Evolutionary conservation across 1,140 invertebrate species (phyloP).

Genomic region (Bombus polaris): DNA sequence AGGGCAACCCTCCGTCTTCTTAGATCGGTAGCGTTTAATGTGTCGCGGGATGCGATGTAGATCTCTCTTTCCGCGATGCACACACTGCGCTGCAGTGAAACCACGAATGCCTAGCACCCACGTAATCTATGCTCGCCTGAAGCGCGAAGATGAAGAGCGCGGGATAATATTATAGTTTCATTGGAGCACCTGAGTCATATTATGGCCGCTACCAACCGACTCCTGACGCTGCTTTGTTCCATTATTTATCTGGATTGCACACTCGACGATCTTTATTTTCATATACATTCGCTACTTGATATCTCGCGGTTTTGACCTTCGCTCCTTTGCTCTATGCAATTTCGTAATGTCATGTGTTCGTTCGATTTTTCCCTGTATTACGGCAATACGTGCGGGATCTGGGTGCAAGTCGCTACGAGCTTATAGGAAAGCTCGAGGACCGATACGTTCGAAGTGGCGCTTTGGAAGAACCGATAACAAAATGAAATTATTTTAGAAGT

Average conservation of each 20-base stretch:
- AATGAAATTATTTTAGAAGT: too few species aligned
- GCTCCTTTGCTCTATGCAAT: background rate
- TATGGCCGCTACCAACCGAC: conserved; percentile 27
- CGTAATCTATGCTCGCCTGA: conserved; percentile 23
- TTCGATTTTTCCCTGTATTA: background rate
- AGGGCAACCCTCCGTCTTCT: conserved; percentile 33
- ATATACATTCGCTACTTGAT: conserved; percentile 47
- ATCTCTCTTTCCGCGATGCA: conserved; percentile 33
- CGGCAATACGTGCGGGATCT: too few species aligned
- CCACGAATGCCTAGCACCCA: background rate
- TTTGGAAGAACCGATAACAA: too few species aligned
- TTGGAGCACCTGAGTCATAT: conserved; percentile 65
- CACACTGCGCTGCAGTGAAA: background rate
- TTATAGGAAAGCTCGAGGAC: too few species aligned
- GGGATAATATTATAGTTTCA: conserved; percentile 73
- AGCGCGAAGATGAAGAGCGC: conserved; percentile 62
- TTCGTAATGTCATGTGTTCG: background rate
- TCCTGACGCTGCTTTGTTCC: conserved; percentile 27
- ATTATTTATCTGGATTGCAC: conserved; percentile 56
- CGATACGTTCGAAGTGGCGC: too few species aligned
- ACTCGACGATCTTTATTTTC: conserved; percentile 54
- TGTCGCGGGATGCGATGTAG: background rate
- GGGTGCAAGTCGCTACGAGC: too few species aligned
- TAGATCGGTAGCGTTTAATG: conserved; percentile 53
- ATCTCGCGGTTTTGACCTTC: background rate